A percentile compares a stretch with the other conserved stretches of the same genome.
These are phyloP conservation scores for Xenopus tropicalis DNA, from an alignment of 2,113 vertebrate genomes.

Conservation along the genomic window UCB_Xtro_10.0 CM004445.2:49657501-49658000, in stretches of 20 bases:
- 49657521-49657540: no score
- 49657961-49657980: constrained; percentile 80
- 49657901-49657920: constrained; percentile 77
- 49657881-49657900: constrained; percentile 78
- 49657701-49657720: background rate
- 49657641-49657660: no score
- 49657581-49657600: no score
- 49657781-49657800: constrained; percentile 71
- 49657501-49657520: no score
- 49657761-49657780: constrained; percentile 59
- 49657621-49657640: no score
- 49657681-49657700: no score
- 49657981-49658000: constrained; percentile 83
- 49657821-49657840: constrained; percentile 74
- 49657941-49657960: constrained; percentile 57
- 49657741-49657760: background rate
- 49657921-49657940: constrained; percentile 82
- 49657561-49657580: no score
- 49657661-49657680: no score
- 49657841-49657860: constrained; percentile 83
- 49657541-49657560: no score
- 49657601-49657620: no score
- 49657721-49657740: background rate
- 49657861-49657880: constrained; percentile 74
- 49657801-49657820: constrained; percentile 77